Evolutionary conservation across 2,113 vertebrate species (phyloP), one percentile per base, ranked within the genome.

Genomic region (Pachyramphus minor): DNA sequence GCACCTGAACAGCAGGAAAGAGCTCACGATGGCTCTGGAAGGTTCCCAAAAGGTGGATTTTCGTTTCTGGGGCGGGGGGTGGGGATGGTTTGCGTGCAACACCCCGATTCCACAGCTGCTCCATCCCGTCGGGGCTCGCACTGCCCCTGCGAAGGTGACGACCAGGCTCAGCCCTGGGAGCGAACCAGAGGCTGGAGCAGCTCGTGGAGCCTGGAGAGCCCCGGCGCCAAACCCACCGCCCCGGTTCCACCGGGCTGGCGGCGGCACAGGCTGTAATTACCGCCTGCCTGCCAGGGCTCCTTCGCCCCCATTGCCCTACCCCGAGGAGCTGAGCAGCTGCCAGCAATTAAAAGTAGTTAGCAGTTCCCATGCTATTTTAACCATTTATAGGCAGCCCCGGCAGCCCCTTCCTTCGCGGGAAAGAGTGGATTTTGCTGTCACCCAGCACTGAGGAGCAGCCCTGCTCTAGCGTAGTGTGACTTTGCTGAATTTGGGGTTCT

Each of bases 381-480:
- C 89, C 67, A 17, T 85, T 95, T 79, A 23, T 12, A 53, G 85
- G 81, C 59, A 35, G 83, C 71, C 5, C 1, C 3, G 5, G 64
- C 15, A 59, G 75, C 47, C 28, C 23, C 14, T 20, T 19, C 37
- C 21, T 37, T 3, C 0, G 50, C 0, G 8, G 77, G 4, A 12
- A 35, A 9, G 14, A 17, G 30, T 0, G 2, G 31, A 4, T 44
- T 9, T 20, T 7, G 18, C 4, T 8, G 39, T 24, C 4, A 0
- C 39, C 8, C 20, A 15, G 7, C 1, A 0, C 45, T 25, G 33
- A 1, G 14, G 5, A 41, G 28, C 14, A 19, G 33, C 2, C 0
- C 3, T 23, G 60, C 21, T 59, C 22, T 4, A 0, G 5, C 0
- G 0, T 5, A 1, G 11, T 0, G 9, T 11, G 15, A 0, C 37